Evolutionary conservation across 2,888 invertebrate genomes (phyloP).

Genomic region (Apodemia mormo): DNA sequence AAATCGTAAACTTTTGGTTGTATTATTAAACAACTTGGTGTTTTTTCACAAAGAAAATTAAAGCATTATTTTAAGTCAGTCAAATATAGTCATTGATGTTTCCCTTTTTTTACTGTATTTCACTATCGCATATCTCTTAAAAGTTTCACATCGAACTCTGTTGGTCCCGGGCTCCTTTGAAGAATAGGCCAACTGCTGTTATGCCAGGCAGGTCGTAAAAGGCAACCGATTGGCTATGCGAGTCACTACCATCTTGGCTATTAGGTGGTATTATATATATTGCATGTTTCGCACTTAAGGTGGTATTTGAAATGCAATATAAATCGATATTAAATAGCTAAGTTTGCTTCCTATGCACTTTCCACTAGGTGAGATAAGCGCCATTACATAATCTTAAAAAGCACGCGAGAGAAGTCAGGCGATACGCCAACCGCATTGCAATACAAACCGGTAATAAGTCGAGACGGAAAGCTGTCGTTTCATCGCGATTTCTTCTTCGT

Average conservation of each 20-base stretch:
- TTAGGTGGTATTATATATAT: too few species aligned
- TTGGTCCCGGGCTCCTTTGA: too few species aligned
- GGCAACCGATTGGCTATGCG: too few species aligned
- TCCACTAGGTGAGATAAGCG: background rate
- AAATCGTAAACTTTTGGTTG: constrained; percentile 21
- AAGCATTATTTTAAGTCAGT: constrained; percentile 4
- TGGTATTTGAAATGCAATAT: background rate
- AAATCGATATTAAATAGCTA: background rate
- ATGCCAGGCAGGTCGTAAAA: too few species aligned
- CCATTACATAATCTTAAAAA: background rate
- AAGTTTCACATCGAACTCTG: too few species aligned
- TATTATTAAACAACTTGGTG: background rate
- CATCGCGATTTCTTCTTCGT: constrained; percentile 62
- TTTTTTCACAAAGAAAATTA: background rate
- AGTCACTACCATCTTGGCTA: too few species aligned
- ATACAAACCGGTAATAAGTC: constrained; percentile 58
- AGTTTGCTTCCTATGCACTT: background rate
- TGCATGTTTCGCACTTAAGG: background rate
- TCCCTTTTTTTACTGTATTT: too few species aligned
- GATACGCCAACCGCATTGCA: constrained; percentile 32
- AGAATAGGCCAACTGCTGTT: too few species aligned
- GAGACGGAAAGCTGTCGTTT: constrained; percentile 57
- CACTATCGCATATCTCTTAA: too few species aligned
- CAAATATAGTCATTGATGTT: too few species aligned
- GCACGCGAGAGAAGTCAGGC: constrained; percentile 13